phyloP scores from a whole-genome alignment of 2,113 vertebrate species.

The Grammomys surdaster region DNA sequence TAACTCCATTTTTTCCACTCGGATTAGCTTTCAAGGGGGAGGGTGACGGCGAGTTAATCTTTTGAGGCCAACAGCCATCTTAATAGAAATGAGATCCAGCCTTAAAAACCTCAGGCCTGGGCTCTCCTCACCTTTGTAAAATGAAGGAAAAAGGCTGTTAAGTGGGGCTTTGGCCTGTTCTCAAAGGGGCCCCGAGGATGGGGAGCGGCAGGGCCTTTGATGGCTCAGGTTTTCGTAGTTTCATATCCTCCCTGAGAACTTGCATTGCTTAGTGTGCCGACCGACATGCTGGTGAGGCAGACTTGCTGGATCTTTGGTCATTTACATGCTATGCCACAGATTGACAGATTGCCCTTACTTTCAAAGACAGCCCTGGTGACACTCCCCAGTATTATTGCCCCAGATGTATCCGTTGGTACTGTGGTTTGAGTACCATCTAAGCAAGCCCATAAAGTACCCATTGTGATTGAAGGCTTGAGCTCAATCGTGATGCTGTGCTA shows the following conservation, averaged over 20 bases:
- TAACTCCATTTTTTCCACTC: conserved; percentile 47
- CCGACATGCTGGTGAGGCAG: neutral
- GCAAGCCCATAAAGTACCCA: neutral
- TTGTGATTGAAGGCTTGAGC: neutral
- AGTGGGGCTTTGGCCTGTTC: conserved; percentile 42
- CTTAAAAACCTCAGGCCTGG: neutral
- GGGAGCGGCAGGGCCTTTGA: neutral
- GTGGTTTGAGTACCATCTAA: neutral
- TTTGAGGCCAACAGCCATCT: conserved; percentile 60
- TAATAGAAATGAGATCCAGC: conserved; percentile 1
- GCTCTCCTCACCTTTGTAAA: conserved; percentile 47
- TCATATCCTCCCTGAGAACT: neutral
- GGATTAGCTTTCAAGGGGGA: conserved; percentile 48
- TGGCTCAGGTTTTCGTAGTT: neutral
- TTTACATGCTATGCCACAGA: neutral
- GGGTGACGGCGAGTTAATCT: conserved; percentile 52
- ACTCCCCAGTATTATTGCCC: no score
- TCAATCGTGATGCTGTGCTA: neutral
- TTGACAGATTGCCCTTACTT: neutral
- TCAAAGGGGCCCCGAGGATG: neutral
- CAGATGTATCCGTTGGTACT: neutral
- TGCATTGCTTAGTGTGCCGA: neutral
- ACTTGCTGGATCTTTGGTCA: neutral
- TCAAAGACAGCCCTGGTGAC: neutral
- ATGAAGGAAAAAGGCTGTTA: conserved; percentile 1